phyloP scores from a whole-genome alignment of 1,140 invertebrate genomes.

The Lineus longissimus region DNA sequence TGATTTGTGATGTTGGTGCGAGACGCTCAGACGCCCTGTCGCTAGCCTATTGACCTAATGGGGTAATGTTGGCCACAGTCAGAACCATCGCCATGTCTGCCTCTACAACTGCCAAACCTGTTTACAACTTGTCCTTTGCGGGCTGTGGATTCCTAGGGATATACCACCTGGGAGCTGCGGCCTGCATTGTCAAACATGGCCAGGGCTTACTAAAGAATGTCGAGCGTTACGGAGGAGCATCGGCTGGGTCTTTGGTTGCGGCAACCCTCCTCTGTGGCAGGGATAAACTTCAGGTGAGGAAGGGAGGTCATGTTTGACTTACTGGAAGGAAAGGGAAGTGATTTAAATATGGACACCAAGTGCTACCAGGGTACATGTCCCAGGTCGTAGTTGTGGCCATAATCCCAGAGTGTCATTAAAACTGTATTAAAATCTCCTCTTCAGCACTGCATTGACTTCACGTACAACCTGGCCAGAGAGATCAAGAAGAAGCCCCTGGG shows the following conservation, averaged over 20 bases:
- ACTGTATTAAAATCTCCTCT: background rate
- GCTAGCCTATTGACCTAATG: background rate
- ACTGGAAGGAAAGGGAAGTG: background rate
- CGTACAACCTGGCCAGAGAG: slow-evolving; percentile 28
- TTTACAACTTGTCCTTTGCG: slow-evolving; percentile 34
- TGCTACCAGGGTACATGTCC: background rate
- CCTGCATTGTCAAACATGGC: slow-evolving; percentile 31
- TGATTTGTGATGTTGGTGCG: too few species aligned
- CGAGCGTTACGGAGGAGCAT: slow-evolving; percentile 35
- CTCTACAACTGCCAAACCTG: background rate
- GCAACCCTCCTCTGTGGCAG: slow-evolving; percentile 30
- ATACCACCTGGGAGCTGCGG: slow-evolving; percentile 41
- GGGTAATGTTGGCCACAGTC: background rate
- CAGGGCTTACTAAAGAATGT: slow-evolving; percentile 28
- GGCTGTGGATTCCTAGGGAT: slow-evolving; percentile 45
- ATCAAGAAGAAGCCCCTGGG: slow-evolving; percentile 33
- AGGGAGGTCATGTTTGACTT: background rate
- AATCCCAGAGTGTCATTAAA: background rate
- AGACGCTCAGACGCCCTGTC: too few species aligned
- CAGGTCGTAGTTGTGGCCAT: background rate
- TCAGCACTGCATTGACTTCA: slow-evolving; percentile 33
- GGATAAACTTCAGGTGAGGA: slow-evolving; percentile 32
- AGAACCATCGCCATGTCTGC: background rate
- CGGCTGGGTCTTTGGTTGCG: slow-evolving; percentile 38
- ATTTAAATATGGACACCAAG: background rate